These are phyloP conservation scores for Simalia tracyae DNA, from an alignment of 2,797 vertebrate genomes.

Conservation along the genomic window DNA sequence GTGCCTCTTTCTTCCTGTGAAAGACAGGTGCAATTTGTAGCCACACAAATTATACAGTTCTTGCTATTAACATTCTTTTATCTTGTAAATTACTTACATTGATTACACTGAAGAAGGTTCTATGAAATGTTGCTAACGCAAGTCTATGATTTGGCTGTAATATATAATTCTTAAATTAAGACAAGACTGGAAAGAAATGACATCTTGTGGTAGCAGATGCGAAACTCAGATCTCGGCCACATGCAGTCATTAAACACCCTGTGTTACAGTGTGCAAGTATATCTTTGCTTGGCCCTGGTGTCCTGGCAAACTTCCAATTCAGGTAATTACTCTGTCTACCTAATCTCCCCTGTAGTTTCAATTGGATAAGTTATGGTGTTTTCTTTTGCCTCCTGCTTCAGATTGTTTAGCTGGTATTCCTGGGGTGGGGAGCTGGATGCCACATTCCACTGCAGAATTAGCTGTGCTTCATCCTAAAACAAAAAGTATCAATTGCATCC, in stretches of 20 bases:
- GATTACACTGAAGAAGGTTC: conserved; percentile 67
- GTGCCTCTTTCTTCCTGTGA: conserved; percentile 69
- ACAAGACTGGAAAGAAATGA: conserved; percentile 55
- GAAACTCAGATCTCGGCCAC: conserved; percentile 44
- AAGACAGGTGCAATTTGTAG: conserved; percentile 72
- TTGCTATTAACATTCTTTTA: conserved; percentile 76
- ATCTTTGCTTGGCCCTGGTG: conserved; percentile 45
- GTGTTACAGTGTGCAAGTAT: conserved; percentile 40
- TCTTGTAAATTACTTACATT: conserved; percentile 70
- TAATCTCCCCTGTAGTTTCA: conserved; percentile 52
- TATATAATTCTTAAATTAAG: conserved; percentile 70
- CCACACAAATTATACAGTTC: conserved; percentile 73
- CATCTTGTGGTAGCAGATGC: conserved; percentile 46
- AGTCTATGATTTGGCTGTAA: conserved; percentile 67
- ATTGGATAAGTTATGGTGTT: conserved; percentile 43
- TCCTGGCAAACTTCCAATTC: conserved; percentile 59
- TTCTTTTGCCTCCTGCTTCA: conserved; percentile 38
- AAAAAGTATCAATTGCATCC: conserved; percentile 1
- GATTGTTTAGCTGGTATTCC: conserved; percentile 29
- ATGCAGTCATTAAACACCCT: conserved; percentile 37
- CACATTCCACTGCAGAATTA: conserved; percentile 28
- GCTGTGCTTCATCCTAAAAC: conserved; percentile 9
- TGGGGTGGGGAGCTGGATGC: neutral
- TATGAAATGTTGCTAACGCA: conserved; percentile 69
- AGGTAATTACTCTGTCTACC: conserved; percentile 55